These are phyloP conservation scores for Ctenodactylus gundi DNA, from an alignment of 2,113 vertebrate species.

Conservation along the genomic window DNA sequence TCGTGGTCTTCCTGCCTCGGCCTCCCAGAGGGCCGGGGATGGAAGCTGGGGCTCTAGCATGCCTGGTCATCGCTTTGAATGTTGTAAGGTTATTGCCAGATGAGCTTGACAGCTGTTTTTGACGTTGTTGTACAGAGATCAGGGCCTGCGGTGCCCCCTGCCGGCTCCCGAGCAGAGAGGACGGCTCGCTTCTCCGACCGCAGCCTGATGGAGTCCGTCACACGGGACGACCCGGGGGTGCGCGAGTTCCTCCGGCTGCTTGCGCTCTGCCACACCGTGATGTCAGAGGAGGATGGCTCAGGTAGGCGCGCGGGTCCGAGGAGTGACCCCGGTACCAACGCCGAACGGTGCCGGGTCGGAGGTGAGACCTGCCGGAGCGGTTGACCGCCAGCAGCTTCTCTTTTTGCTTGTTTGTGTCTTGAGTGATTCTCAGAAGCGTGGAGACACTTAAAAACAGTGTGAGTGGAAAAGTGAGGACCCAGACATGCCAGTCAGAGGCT, in stretches of 20 bases:
- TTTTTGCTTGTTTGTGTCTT: constrained; percentile 17
- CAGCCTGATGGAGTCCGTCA: constrained; percentile 83
- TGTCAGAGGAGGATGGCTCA: constrained; percentile 85
- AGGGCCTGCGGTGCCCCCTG: constrained; percentile 80
- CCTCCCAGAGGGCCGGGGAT: no score
- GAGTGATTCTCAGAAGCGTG: background rate
- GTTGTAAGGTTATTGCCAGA: constrained; percentile 28
- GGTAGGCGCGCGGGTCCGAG: constrained; percentile 72
- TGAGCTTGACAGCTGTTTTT: background rate
- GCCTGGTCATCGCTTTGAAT: no score
- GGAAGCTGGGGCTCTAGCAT: no score
- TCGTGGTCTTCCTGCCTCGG: no score
- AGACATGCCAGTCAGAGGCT: background rate
- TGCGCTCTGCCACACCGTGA: constrained; percentile 87
- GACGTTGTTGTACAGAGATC: constrained; percentile 77
- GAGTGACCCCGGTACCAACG: background rate
- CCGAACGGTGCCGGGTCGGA: background rate
- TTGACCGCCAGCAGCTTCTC: background rate
- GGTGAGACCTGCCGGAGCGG: background rate
- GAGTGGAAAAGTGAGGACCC: background rate
- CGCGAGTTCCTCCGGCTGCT: constrained; percentile 87
- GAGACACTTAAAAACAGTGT: background rate
- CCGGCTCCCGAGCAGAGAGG: constrained; percentile 79
- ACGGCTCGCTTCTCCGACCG: constrained; percentile 84
- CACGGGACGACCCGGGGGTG: constrained; percentile 80